Evolutionary conservation across 2,113 vertebrate species (phyloP), one percentile per base, ranked within the genome.

Genomic region (Xenotilapia caudafasciata): DNA sequence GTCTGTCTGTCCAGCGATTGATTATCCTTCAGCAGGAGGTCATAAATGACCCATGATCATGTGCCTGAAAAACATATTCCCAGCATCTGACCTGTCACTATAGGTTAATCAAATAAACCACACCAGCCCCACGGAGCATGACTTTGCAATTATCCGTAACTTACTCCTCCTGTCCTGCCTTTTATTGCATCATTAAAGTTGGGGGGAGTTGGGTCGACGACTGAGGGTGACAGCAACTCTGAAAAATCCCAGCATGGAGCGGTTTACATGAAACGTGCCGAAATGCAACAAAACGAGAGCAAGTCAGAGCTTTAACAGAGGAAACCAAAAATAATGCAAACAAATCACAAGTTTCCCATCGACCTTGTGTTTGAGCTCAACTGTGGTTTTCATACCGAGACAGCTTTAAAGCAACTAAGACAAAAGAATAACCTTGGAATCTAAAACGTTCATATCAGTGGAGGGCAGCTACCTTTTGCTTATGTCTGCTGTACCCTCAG

Each of bases 21-120:
- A 94, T 94, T 62, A 79, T 88, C 86, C 75, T 35, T 83, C 88
- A 88, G 42, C 81, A 45, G 40, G 58, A 68, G 82, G 75, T 88
- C 89, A 94, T 92, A 90, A 92, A 94, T 87, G 88, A 89, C 60
- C 86, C 87, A 10, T 73, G 79, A 90, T 92, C 86, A 80, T 89
- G 47, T 80, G 82, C 86, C 77, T 89, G 40, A 88, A 73, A 85
- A 91, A 70, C 90, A 91, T 86, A 87, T 88, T 90, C 86, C 42
- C 79, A 75, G 86, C 91, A 90, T 92, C 14, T 91, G 91, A 92
- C 89, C 92, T 85, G 86, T 92, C 85, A 40, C 87, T 47, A 42
- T 84, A 89, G 86, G 89, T 93, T 90, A 90, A 90, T 92, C 91
- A 94, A 92, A 94, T 93, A 93, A 94, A 92, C 88, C 88, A 12